Evolutionary conservation across 2,797 vertebrate genomes (phyloP).

Genomic region (Anguilla marmorata): DNA sequence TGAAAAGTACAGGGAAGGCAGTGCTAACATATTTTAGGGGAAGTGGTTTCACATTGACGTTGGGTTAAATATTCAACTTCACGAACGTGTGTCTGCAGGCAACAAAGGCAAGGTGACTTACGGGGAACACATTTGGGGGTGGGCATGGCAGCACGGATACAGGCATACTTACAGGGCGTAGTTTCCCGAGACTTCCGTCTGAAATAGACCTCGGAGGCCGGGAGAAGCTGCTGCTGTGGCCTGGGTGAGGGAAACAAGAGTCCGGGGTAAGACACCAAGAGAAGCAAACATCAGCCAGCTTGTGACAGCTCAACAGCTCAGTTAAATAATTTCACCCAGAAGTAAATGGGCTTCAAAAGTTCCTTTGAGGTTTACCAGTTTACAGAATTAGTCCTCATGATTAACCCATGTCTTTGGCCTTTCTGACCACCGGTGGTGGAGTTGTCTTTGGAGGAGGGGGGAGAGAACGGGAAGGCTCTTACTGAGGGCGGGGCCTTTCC

Average conservation of each 20-base stretch:
- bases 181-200: constrained; percentile 84
- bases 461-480: constrained; percentile 43
- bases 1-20: background rate
- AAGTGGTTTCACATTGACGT: too few species aligned
- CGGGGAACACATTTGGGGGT: background rate
- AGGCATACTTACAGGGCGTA: constrained; percentile 85
- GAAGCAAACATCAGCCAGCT: background rate
- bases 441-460: background rate
- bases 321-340: too few species aligned
- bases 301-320: background rate
- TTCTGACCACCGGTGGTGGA: background rate
- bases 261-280: background rate
- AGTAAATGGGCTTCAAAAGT: background rate
- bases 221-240: constrained; percentile 82
- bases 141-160: background rate
- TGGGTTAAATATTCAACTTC: background rate
- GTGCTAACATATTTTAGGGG: background rate
- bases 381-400: background rate
- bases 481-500: constrained; percentile 69
- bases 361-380: background rate
- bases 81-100: background rate
- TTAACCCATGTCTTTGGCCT: background rate
- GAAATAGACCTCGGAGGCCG: constrained; percentile 77
- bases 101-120: background rate
- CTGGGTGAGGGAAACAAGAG: constrained; percentile 60